These are phyloP conservation scores for Priocnemis perturbator DNA, from an alignment of 2,888 invertebrate species.

Conservation along the genomic window DNA sequence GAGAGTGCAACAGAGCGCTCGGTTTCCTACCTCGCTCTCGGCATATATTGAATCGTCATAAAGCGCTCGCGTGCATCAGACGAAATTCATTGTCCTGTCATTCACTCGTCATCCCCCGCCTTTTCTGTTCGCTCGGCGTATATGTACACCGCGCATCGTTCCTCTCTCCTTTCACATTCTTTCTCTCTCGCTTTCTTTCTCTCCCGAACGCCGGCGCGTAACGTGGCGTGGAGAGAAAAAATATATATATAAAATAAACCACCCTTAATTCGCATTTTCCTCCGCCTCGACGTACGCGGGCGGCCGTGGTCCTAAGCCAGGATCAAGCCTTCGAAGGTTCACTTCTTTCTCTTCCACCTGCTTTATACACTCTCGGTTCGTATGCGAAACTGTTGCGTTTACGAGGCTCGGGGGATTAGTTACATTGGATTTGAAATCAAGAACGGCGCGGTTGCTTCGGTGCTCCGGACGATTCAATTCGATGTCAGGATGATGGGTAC, in stretches of 20 bases:
- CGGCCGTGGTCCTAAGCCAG: conserved; percentile 50
- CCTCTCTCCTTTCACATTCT: too few relatives aligned
- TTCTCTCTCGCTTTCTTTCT: conserved; percentile 18
- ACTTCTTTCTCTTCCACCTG: conserved; percentile 14
- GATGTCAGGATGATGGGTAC: too few relatives aligned
- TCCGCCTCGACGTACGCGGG: conserved; percentile 45
- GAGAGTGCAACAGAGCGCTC: conserved; percentile 47
- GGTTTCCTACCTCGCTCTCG: background rate
- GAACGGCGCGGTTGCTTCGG: background rate
- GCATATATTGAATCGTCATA: conserved; percentile 74
- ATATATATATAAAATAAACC: conserved; percentile 72
- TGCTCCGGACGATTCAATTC: background rate
- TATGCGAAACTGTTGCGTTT: conserved; percentile 65
- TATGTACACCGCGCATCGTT: background rate
- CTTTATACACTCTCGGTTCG: conserved; percentile 19
- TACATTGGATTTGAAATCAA: conserved; percentile 29
- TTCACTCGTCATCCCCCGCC: conserved; percentile 74
- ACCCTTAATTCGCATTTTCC: conserved; percentile 68
- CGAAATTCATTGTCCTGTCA: conserved; percentile 74
- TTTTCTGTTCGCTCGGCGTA: conserved; percentile 36
- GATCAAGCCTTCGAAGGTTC: conserved; percentile 42
- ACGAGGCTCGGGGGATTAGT: conserved; percentile 45
- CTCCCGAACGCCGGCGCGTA: conserved; percentile 33
- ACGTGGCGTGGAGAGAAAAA: conserved; percentile 33
- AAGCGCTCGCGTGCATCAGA: conserved; percentile 73